Evolutionary conservation across 2,888 invertebrate genomes (phyloP).

Genomic region (Panzeria rudis): DNA sequence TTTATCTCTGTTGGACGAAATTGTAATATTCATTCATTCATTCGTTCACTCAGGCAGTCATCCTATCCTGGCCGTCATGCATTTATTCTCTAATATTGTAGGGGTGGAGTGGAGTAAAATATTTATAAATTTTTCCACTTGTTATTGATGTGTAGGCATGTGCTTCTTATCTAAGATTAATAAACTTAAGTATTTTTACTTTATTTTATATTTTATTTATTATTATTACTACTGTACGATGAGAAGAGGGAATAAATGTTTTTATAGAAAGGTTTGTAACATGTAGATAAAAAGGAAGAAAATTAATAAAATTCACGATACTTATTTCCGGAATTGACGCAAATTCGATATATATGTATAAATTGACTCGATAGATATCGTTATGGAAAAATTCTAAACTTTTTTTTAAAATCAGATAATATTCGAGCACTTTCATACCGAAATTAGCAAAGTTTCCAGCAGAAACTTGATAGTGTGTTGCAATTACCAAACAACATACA

Average conservation of each 20-base stretch:
- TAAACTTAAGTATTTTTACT: conserved; percentile 62
- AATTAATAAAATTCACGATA: too few relatives aligned
- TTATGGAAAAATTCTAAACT: too few relatives aligned
- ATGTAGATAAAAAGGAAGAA: neutral
- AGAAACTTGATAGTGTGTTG: too few relatives aligned
- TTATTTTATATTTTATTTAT: conserved; percentile 29
- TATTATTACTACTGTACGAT: neutral
- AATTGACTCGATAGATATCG: too few relatives aligned
- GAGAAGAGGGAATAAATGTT: neutral
- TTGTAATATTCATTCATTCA: conserved; percentile 52
- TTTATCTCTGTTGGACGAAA: conserved; percentile 45
- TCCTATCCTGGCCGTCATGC: neutral
- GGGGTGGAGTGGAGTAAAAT: conserved; percentile 46
- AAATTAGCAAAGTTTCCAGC: too few relatives aligned
- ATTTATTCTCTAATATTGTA: conserved; percentile 14
- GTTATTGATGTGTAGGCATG: conserved; percentile 60
- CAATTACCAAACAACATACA: too few relatives aligned
- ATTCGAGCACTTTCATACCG: too few relatives aligned
- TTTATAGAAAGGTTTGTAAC: neutral
- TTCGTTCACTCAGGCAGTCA: neutral
- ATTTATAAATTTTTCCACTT: conserved; percentile 54
- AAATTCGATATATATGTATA: too few relatives aligned
- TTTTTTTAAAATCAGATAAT: too few relatives aligned
- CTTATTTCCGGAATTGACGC: too few relatives aligned
- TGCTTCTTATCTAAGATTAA: conserved; percentile 55